phyloP scores from a whole-genome alignment of 2,888 invertebrate genomes.

The Trissonchulus sp. region DNA sequence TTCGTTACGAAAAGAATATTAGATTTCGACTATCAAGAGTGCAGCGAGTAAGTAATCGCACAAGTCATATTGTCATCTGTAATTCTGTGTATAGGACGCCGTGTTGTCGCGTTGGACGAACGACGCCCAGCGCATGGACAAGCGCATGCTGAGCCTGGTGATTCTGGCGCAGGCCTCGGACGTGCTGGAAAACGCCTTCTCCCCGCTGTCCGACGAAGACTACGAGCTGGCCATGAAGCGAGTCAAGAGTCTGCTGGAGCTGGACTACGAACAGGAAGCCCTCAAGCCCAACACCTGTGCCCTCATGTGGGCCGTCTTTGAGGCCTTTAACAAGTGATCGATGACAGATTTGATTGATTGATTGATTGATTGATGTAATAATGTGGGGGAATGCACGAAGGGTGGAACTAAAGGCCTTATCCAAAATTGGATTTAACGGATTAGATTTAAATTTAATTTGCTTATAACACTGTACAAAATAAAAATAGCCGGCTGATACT shows the following conservation, averaged over 20 bases:
- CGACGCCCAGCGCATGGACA: constrained; percentile 94
- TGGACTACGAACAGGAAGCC: constrained; percentile 92
- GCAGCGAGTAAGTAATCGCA: too few relatives aligned
- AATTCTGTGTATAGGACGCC: constrained; percentile 88
- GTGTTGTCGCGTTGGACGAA: constrained; percentile 91
- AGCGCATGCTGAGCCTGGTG: constrained; percentile 82
- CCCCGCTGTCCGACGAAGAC: constrained; percentile 67
- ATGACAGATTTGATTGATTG: too few relatives aligned
- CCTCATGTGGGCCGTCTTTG: constrained; percentile 97
- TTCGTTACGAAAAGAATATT: too few relatives aligned
- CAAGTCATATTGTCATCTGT: too few relatives aligned
- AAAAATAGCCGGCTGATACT: too few relatives aligned
- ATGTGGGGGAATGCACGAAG: too few relatives aligned
- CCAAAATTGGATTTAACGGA: too few relatives aligned
- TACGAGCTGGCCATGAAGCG: constrained; percentile 80
- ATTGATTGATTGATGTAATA: too few relatives aligned
- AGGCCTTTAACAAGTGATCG: constrained; percentile 89
- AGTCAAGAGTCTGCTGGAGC: constrained; percentile 85
- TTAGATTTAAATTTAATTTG: too few relatives aligned
- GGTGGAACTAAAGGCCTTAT: too few relatives aligned
- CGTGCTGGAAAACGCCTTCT: constrained; percentile 98
- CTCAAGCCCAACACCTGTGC: constrained; percentile 66
- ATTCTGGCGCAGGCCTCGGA: constrained; percentile 95
- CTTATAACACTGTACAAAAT: too few relatives aligned
- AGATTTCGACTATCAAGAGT: too few relatives aligned